Evolutionary conservation across 1,140 invertebrate species (phyloP).

Genomic region (Cryptotermes secundus): DNA sequence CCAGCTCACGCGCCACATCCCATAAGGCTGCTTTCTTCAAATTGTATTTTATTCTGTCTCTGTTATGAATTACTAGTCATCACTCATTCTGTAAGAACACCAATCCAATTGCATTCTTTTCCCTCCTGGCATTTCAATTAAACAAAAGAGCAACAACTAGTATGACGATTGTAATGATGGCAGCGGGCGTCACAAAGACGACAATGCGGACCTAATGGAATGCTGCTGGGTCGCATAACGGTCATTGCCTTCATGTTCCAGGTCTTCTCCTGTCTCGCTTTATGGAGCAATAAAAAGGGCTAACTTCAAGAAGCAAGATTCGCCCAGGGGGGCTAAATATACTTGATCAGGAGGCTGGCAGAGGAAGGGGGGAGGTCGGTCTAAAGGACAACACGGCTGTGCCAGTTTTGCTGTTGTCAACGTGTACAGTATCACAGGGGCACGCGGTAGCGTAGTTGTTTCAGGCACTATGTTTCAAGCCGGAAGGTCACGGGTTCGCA

Average conservation of each 20-base stretch:
- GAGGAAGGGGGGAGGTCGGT: not conserved
- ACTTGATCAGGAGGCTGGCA: not conserved
- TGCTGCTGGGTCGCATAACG: not conserved
- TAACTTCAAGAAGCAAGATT: conserved; percentile 1
- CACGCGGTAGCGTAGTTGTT: too few species aligned
- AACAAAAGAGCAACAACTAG: not conserved
- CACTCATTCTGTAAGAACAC: not conserved
- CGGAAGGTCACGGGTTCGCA: too few species aligned
- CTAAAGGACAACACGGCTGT: not conserved
- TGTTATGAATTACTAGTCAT: not conserved
- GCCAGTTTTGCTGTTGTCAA: not conserved
- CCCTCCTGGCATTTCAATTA: not conserved
- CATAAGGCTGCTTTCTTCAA: too few species aligned
- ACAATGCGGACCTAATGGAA: conserved; percentile 7
- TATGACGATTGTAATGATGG: not conserved
- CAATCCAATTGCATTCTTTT: not conserved
- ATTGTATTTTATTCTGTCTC: not conserved
- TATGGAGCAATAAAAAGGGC: conserved; percentile 16
- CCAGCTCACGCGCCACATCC: too few species aligned
- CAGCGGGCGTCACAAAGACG: not conserved
- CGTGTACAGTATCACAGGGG: too few species aligned
- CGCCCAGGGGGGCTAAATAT: not conserved
- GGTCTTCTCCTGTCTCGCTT: not conserved
- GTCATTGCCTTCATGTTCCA: not conserved
- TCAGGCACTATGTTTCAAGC: too few species aligned